Conservation (phyloP, 2,888 invertebrate genomes). For the Tachina fera region DNA sequence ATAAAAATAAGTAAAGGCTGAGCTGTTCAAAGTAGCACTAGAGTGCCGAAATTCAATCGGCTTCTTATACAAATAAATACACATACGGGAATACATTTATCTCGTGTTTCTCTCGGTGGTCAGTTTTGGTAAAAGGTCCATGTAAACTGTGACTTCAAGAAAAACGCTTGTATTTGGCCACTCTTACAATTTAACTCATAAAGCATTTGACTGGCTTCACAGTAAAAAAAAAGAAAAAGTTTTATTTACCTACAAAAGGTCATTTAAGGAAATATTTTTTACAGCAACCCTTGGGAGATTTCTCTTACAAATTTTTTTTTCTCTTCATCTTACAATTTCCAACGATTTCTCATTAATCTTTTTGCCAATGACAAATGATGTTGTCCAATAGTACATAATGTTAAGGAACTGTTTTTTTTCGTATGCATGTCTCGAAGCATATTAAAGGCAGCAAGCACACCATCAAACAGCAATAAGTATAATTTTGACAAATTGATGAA, state of each 20-base stretch:
- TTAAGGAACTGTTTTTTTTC: not conserved
- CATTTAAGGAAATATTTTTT: conserved; percentile 3
- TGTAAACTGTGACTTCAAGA: no score
- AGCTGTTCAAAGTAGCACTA: no score
- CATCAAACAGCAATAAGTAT: conserved; percentile 57
- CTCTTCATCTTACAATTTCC: conserved; percentile 16
- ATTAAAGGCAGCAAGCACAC: not conserved
- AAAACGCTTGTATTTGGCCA: no score
- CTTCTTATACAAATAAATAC: no score
- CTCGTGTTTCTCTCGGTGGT: no score
- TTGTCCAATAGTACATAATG: conserved; percentile 46
- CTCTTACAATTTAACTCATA: no score
- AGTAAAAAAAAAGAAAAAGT: not conserved
- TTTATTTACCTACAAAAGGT: not conserved
- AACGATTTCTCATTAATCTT: conserved; percentile 76
- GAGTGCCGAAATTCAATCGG: no score
- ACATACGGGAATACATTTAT: no score
- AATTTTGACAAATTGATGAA: conserved; percentile 66
- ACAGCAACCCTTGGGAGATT: not conserved
- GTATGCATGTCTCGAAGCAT: not conserved
- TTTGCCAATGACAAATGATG: conserved; percentile 72
- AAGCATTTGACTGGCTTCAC: no score
- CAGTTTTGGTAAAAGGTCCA: no score
- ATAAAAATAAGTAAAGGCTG: no score
- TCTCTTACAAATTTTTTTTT: not conserved